A percentile compares a stretch with the other conserved stretches of the same genome.
These are phyloP conservation scores for Pungitius pungitius DNA, from an alignment of 2,113 vertebrate genomes.

Conservation along the genomic window DNA sequence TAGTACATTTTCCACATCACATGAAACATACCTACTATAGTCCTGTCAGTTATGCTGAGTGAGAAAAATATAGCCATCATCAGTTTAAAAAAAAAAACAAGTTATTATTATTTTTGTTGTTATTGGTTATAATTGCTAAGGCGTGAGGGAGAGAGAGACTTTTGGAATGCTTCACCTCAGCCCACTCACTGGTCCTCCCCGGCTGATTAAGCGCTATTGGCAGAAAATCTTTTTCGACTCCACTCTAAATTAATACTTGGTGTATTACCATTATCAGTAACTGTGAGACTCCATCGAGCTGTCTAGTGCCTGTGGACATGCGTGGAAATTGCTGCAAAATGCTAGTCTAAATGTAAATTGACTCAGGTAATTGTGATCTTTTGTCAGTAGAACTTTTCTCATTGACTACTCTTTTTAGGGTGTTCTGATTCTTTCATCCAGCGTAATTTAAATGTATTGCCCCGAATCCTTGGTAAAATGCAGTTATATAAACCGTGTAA, in stretches of 20 bases:
- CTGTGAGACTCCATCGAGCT: constrained; percentile 69
- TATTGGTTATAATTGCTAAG: constrained; percentile 8
- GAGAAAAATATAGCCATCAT: not conserved
- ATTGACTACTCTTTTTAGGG: constrained; percentile 69
- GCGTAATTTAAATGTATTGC: constrained; percentile 63
- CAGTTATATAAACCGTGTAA: constrained; percentile 42
- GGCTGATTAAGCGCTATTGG: constrained; percentile 71
- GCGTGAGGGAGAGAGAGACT: not conserved
- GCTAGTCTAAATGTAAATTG: constrained; percentile 85
- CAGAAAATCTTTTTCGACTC: constrained; percentile 64
- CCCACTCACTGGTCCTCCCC: constrained; percentile 42
- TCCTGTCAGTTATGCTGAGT: not conserved
- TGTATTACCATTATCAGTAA: constrained; percentile 73
- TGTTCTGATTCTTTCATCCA: constrained; percentile 59
- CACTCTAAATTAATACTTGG: constrained; percentile 68
- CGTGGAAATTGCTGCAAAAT: constrained; percentile 75
- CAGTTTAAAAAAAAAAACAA: not conserved
- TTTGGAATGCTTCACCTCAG: constrained; percentile 41
- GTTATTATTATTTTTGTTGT: not conserved
- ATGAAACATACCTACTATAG: constrained; percentile 9
- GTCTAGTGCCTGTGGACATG: constrained; percentile 74
- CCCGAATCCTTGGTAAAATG: constrained; percentile 42
- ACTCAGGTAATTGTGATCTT: constrained; percentile 78
- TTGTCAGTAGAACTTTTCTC: constrained; percentile 74
- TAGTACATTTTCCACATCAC: constrained; percentile 32